phyloP scores from a whole-genome alignment of 2,113 vertebrate genomes.

The Fulmarus glacialis region DNA sequence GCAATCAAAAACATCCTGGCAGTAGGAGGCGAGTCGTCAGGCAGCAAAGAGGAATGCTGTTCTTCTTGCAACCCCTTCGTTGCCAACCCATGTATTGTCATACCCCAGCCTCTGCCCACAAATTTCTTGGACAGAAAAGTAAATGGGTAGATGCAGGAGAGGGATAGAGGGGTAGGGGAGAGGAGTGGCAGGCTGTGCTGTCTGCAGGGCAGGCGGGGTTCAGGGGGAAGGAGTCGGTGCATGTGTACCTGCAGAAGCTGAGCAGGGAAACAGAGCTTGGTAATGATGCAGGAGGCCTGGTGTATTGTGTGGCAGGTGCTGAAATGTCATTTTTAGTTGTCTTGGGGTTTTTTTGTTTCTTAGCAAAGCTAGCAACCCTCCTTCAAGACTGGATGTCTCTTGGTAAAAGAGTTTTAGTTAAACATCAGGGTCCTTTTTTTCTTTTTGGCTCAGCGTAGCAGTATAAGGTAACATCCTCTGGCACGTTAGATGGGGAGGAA shows the following conservation, averaged over 20 bases:
- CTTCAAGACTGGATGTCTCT: not conserved
- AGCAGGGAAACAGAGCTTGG: not conserved
- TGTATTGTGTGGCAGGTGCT: no score
- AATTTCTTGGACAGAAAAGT: not conserved
- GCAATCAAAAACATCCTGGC: not conserved
- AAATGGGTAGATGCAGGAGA: not conserved
- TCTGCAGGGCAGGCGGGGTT: not conserved
- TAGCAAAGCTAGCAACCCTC: not conserved
- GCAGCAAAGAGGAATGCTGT: not conserved
- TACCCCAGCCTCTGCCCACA: not conserved
- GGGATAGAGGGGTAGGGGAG: accelerated
- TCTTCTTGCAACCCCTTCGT: not conserved
- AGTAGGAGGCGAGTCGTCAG: not conserved
- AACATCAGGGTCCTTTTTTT: not conserved
- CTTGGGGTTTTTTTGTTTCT: not conserved
- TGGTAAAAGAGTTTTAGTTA: not conserved
- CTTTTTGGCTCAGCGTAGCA: not conserved
- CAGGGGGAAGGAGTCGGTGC: accelerated
- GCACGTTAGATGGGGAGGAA: not conserved
- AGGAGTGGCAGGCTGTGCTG: not conserved
- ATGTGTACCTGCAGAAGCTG: accelerated
- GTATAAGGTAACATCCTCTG: not conserved
- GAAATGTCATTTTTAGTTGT: not conserved
- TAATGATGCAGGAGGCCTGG: no score
- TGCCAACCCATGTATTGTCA: not conserved